Percentiles rank a stretch among this genome's conserved stretches.
These are phyloP conservation scores for Conus canariensis DNA, from an alignment of 2,888 invertebrate genomes.

Conservation along the genomic window DNA sequence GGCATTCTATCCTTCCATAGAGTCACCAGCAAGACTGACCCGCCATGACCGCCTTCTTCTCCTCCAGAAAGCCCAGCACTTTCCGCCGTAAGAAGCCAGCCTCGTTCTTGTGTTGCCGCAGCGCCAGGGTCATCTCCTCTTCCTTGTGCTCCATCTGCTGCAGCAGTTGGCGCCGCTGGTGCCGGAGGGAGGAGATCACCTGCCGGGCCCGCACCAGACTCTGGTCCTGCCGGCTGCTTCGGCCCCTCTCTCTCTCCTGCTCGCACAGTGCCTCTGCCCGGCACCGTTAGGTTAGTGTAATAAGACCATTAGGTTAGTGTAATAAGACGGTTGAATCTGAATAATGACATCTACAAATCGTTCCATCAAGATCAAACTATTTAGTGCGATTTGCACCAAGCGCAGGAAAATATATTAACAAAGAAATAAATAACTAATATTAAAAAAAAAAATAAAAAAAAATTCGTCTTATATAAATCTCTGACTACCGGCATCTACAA, in stretches of 20 bases:
- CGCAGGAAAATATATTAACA: too few species aligned
- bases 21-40: not conserved
- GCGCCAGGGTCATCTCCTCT: slow-evolving; percentile 16
- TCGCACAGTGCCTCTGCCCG: slow-evolving; percentile 15
- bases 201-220: not conserved
- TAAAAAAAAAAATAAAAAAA: too few species aligned
- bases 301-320: too few species aligned
- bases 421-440: too few species aligned
- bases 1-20: too few species aligned
- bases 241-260: not conserved
- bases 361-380: too few species aligned
- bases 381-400: too few species aligned
- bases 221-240: not conserved
- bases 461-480: too few species aligned
- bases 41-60: slow-evolving; percentile 21
- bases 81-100: slow-evolving; percentile 30
- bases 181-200: not conserved
- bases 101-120: slow-evolving; percentile 38
- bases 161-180: slow-evolving; percentile 29
- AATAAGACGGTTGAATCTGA: too few species aligned
- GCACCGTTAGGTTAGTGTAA: not conserved
- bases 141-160: slow-evolving; percentile 38
- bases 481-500: too few species aligned
- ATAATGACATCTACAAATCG: too few species aligned
- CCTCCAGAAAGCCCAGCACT: slow-evolving; percentile 27